Evolutionary conservation across 2,888 invertebrate genomes (phyloP).

Genomic region (Odontocolon sp.): DNA sequence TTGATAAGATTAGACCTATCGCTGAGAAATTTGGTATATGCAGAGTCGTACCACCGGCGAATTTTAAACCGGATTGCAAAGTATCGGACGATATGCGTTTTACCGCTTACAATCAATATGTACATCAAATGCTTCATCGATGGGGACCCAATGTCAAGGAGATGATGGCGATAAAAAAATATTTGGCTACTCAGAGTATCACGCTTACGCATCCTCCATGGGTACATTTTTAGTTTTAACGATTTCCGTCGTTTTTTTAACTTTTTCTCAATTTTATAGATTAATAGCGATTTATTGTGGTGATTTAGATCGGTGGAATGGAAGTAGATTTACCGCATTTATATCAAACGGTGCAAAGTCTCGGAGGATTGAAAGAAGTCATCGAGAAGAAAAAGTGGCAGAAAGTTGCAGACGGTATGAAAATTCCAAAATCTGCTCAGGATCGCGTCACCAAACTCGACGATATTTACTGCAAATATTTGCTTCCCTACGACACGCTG

Average conservation of each 20-base stretch:
- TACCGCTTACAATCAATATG: slow-evolving; percentile 93
- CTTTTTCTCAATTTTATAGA: background rate
- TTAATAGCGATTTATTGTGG: slow-evolving; percentile 20
- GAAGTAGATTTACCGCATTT: slow-evolving; percentile 94
- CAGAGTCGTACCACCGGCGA: slow-evolving; percentile 91
- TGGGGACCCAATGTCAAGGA: slow-evolving; percentile 95
- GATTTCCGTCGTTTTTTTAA: slow-evolving; percentile 7
- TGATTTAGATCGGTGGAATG: slow-evolving; percentile 90
- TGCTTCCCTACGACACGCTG: slow-evolving; percentile 93
- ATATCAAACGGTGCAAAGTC: slow-evolving; percentile 91
- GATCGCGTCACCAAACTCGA: slow-evolving; percentile 92
- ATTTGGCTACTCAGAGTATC: slow-evolving; percentile 89
- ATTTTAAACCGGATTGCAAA: slow-evolving; percentile 91
- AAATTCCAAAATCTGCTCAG: slow-evolving; percentile 89
- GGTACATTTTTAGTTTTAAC: slow-evolving; percentile 81
- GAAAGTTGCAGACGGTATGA: slow-evolving; percentile 93
- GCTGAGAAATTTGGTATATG: slow-evolving; percentile 94
- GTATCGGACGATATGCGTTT: slow-evolving; percentile 93
- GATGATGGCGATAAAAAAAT: slow-evolving; percentile 91
- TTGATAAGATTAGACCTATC: slow-evolving; percentile 88
- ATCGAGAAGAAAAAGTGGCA: slow-evolving; percentile 95
- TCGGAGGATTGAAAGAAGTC: slow-evolving; percentile 93
- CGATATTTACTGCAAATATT: slow-evolving; percentile 94
- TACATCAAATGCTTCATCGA: slow-evolving; percentile 92
- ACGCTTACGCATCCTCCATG: slow-evolving; percentile 89